Percentiles rank a stretch among this genome's conserved stretches.
These are phyloP conservation scores for Ficedula albicollis DNA, from an alignment of 2,797 vertebrate species.

Conservation along the genomic window DNA sequence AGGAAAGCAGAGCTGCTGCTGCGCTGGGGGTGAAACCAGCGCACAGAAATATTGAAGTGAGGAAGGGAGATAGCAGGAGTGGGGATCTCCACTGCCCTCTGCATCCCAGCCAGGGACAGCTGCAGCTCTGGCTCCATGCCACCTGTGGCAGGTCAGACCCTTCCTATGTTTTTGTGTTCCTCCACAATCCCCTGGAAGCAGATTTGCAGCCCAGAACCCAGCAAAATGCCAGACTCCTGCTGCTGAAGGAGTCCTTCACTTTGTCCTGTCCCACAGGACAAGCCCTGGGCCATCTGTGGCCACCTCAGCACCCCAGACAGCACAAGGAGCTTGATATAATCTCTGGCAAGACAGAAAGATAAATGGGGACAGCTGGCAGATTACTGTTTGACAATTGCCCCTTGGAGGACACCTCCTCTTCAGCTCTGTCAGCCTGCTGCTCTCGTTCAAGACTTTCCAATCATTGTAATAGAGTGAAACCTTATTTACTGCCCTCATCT, in stretches of 20 bases:
- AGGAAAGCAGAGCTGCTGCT: neutral
- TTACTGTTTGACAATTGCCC: neutral
- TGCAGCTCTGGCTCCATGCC: fast-evolving
- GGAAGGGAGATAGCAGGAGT: neutral
- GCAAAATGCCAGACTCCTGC: neutral
- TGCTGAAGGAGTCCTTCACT: neutral
- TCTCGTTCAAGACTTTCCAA: neutral
- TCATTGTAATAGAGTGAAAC: conserved; percentile 5
- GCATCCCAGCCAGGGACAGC: neutral
- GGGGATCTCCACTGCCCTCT: neutral
- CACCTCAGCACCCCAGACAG: neutral
- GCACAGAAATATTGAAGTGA: neutral
- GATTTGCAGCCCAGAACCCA: neutral
- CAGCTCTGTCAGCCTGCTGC: neutral
- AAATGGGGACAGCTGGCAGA: conserved; percentile 10
- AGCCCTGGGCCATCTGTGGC: neutral
- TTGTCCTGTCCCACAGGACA: neutral
- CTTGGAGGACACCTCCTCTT: conserved; percentile 36
- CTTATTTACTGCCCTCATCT: conserved; percentile 30
- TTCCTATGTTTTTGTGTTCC: fast-evolving
- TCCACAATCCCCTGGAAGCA: neutral
- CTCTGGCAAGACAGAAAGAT: neutral
- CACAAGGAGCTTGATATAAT: neutral
- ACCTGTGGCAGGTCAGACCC: neutral
- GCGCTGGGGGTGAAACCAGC: neutral